Base-by-base conservation (phyloP, 1,140 invertebrate genomes). In the Portunus trituberculatus region DNA sequence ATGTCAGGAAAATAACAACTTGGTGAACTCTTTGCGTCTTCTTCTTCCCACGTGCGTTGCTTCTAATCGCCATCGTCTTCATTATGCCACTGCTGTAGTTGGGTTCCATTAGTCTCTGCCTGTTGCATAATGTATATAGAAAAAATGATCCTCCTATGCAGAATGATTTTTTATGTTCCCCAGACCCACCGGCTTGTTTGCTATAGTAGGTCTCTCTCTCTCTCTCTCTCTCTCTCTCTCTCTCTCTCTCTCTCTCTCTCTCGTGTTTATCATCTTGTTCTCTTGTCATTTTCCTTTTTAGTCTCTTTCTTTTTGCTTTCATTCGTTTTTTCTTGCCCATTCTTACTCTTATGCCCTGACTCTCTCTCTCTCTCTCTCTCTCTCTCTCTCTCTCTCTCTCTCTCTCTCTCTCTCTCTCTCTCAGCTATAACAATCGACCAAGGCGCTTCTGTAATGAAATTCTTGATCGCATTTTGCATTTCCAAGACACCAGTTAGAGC, bases 191-290 rank as follows among this genome's bases (percentile, higher is more conserved):
- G 10, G 2, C 16, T 12, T 59, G 52, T 59, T 12, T 59, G 10
- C 52, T 14, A 59, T 20, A 14, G 16, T 59, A 59, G 16, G 52
- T 2, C 52, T 59, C 2, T 59, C 52, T 59, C 52, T 20, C 14
- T 45, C 29, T 89, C 88, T 46, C 88, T 45, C 88, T 89, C 88
- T 46, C 88, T 39, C 88, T 46, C 88, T 90, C 88, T 90, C 88
- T 46, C 88, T 90, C 88, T 90, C 88, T 90, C 88, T 90, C 87
- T 32, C 31, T 76, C 59, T 76, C n/a, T n/a, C n/a, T n/a, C n/a
- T n/a, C n/a, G n/a, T n/a, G n/a, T n/a, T n/a, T n/a, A n/a, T n/a
- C n/a, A n/a, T n/a, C n/a, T n/a, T n/a, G n/a, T n/a, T n/a, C n/a
- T n/a, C n/a, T n/a, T n/a, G n/a, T n/a, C n/a, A n/a, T n/a, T n/a